A percentile compares a stretch with the other conserved stretches of the same genome.
These are phyloP conservation scores for Oncorhynchus mykiss DNA, from an alignment of 2,113 vertebrate species.

Conservation along the genomic window DNA sequence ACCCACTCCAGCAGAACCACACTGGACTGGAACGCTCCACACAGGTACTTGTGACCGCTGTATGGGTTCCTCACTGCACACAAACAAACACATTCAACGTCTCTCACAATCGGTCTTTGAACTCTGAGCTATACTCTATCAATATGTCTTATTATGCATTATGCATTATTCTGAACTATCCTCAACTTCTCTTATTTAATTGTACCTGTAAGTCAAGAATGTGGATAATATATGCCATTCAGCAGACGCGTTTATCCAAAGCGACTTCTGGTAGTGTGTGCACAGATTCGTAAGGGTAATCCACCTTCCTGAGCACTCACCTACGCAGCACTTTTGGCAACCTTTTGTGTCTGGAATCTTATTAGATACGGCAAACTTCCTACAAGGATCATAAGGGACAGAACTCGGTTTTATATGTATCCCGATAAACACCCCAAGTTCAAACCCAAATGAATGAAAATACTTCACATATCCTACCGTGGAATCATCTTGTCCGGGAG, in stretches of 20 bases:
- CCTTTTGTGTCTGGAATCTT: conserved; percentile 99
- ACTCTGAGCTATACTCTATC: neutral
- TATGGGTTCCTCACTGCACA: conserved; percentile 92
- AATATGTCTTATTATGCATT: neutral
- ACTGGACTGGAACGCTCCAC: conserved; percentile 95
- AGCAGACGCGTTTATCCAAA: no score
- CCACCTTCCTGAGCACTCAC: conserved; percentile 72
- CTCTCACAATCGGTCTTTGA: neutral
- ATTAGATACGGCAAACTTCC: conserved; percentile 95
- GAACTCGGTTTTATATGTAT: neutral
- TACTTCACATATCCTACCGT: conserved; percentile 73
- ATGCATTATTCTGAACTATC: neutral
- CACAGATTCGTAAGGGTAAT: neutral
- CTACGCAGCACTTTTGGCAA: conserved; percentile 98
- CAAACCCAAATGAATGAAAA: no score
- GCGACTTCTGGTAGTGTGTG: no score
- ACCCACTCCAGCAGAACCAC: conserved; percentile 97
- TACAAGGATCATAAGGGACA: conserved; percentile 63
- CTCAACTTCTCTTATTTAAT: no score
- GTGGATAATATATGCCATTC: no score
- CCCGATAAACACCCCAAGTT: neutral
- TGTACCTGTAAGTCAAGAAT: no score
- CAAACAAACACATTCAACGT: neutral
- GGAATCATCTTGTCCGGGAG: conserved; percentile 97
- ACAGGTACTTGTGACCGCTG: conserved; percentile 94